A percentile compares a stretch with the other conserved stretches of the same genome.
These are phyloP conservation scores for Nematopogon swammerdamellus DNA, from an alignment of 2,888 invertebrate species.

Conservation along the genomic window DNA sequence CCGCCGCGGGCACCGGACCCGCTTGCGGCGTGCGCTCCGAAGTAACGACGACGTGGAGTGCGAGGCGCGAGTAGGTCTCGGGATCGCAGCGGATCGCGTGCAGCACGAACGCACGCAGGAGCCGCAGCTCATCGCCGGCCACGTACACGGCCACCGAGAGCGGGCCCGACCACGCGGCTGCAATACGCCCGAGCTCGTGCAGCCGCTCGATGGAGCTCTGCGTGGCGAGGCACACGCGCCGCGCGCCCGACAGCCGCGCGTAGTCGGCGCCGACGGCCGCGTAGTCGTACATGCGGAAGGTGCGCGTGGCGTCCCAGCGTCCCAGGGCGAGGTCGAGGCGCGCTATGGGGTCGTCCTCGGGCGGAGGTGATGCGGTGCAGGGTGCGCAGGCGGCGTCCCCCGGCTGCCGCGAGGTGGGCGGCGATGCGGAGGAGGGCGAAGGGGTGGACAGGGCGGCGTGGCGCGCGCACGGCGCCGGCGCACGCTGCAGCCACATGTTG, in stretches of 20 bases:
- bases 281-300: conserved; percentile 72
- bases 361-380: conserved; percentile 25
- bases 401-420: conserved; percentile 13
- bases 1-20: conserved; percentile 57
- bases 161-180: conserved; percentile 81
- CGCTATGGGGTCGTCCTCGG: conserved; percentile 49
- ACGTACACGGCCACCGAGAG: conserved; percentile 82
- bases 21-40: conserved; percentile 59
- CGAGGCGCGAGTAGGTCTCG: conserved; percentile 68
- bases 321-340: conserved; percentile 65
- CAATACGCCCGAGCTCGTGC: conserved; percentile 72
- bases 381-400: conserved; percentile 24
- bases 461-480: conserved; percentile 19
- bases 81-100: conserved; percentile 75
- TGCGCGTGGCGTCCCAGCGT: conserved; percentile 68
- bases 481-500: conserved; percentile 37
- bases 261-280: conserved; percentile 67
- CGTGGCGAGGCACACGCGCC: conserved; percentile 73
- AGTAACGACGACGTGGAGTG: conserved; percentile 73
- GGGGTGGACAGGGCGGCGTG: conserved; percentile 19
- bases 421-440: conserved; percentile 19
- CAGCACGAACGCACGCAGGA: conserved; percentile 68
- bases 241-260: conserved; percentile 53
- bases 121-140: conserved; percentile 72
- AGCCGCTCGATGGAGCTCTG: conserved; percentile 84